Evolutionary conservation across 2,888 invertebrate genomes (phyloP), one percentile per base, ranked within the genome.

Genomic region (Caenorhabditis wallacei): DNA sequence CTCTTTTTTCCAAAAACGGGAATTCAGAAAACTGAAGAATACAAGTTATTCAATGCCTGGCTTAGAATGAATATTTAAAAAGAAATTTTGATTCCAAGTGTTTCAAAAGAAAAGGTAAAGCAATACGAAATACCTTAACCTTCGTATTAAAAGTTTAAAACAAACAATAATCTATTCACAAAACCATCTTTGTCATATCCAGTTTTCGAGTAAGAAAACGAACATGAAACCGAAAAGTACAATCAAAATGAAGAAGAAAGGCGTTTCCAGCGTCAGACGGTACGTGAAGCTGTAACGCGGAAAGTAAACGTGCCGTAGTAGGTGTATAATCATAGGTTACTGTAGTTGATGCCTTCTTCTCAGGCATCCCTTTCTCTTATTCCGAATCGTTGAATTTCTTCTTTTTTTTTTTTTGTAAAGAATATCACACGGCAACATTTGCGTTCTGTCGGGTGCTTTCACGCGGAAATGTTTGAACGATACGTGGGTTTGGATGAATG

Each of bases 271-370:
- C 30, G 30, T 3, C 30, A 16, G 7, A 35, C 43, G 56, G 74
- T 74, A 69, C 69, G 59, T 61, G 76, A 76, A 69, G 76, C 76
- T 76, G 76, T 76, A 76, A 76, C 76, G 76, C 76, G 59, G 76
- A 68, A 76, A 76, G 69, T 76, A 76, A 76, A 69, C 76, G 66
- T 66, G 76, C 66, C 64, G 63, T 79, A 71, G 69, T 78, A 69
- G 59, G 61, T 63, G 70, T 70, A 70, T 74, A 61, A 80, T 69
- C 37, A 81, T 70, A 57, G 75, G 69, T 75, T 75, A 75, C 74
- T 81, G 70, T 70, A 70, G 66, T 59, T 48, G 18, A 30, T 70
- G 56, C 20, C 43, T 54, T 56, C 53, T 74, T 74, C 64, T 20
- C 64, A 64, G 56, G 20, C 64, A 51, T 51, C 43, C 20, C 24